Evolutionary conservation across 1,140 invertebrate genomes (phyloP).

Genomic region (Choristoneura fumiferana): DNA sequence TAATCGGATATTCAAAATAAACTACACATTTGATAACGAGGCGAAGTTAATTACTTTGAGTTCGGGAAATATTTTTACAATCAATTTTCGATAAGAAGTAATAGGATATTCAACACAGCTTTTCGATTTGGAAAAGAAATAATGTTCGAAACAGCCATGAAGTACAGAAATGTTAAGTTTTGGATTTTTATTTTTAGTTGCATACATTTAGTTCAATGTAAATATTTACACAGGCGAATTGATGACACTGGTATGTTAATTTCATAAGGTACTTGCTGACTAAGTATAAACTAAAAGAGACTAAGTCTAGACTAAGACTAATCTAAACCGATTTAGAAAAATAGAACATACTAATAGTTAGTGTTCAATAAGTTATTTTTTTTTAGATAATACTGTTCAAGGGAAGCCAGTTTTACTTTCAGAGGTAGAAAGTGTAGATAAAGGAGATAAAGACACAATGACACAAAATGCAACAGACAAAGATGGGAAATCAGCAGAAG

Average conservation of each 20-base stretch:
- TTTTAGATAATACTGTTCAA: no score
- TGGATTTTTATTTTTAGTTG: neutral
- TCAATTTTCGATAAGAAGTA: slow-evolving; percentile 5
- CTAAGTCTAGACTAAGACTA: no score
- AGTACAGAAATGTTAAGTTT: neutral
- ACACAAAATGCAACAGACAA: no score
- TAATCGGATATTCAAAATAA: neutral
- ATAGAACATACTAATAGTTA: no score
- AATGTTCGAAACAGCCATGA: neutral
- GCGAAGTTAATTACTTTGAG: slow-evolving; percentile 1
- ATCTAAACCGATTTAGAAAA: no score
- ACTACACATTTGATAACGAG: neutral
- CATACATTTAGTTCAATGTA: neutral
- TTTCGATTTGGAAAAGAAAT: slow-evolving; percentile 3
- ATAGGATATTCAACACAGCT: neutral
- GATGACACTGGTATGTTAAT: neutral
- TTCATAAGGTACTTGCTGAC: neutral
- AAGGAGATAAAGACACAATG: no score
- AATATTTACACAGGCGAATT: neutral
- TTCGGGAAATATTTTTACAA: slow-evolving; percentile 4
- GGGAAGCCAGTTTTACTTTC: no score
- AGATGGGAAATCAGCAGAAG: no score
- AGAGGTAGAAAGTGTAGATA: no score
- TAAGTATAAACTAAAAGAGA: no score
- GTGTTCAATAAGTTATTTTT: no score